phyloP scores from a whole-genome alignment of 2,113 vertebrate species.

The Tachycineta bicolor region DNA sequence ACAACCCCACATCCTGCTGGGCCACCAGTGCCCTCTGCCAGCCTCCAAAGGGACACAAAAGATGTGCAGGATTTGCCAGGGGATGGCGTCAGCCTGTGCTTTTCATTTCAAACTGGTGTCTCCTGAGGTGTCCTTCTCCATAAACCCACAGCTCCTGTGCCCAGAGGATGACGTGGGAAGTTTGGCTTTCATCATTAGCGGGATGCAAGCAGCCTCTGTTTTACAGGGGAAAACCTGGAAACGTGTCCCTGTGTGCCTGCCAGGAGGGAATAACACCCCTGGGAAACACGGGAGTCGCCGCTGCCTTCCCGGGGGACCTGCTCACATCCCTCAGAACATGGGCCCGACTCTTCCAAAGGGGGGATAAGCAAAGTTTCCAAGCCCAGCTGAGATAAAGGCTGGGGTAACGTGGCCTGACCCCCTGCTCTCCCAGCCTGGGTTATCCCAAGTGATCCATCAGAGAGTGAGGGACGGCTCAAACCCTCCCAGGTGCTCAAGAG shows the following conservation, averaged over 20 bases:
- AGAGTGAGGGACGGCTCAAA: not conserved
- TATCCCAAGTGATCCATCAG: not conserved
- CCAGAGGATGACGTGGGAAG: not conserved
- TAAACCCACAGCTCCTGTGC: not conserved
- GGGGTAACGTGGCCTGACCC: not conserved
- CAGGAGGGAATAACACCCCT: not conserved
- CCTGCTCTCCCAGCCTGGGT: not conserved
- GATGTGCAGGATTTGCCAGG: not conserved
- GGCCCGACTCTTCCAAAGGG: not conserved
- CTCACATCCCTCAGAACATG: not conserved
- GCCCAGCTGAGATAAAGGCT: not conserved
- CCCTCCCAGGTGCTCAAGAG: not conserved
- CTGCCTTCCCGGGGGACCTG: not conserved
- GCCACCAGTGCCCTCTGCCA: not conserved
- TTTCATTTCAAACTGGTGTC: not conserved
- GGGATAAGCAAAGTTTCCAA: not conserved
- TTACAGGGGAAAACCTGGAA: not conserved
- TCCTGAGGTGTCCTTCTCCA: not conserved
- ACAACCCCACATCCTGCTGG: not conserved
- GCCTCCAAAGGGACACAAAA: not conserved
- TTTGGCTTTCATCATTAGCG: not conserved
- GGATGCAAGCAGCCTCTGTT: not conserved
- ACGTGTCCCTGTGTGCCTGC: not conserved
- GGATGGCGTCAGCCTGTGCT: not conserved
- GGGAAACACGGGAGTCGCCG: accelerated